Conservation (phyloP, 2,888 invertebrate species). For the Pelosia muscerda region DNA sequence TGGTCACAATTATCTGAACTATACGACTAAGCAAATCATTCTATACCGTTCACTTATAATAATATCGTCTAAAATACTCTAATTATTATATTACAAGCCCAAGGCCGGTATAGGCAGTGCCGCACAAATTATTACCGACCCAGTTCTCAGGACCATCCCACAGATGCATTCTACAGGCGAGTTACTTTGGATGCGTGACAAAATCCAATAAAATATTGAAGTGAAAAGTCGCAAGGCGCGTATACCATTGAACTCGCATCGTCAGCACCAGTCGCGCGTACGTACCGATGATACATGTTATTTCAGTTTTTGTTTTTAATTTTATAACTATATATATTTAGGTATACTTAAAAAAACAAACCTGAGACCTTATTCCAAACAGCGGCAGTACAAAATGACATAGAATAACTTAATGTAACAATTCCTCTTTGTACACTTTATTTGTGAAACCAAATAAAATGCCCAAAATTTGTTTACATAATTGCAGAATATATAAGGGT, state of each 20-base stretch:
- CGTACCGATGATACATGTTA: too few species aligned
- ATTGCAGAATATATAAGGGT: neutral
- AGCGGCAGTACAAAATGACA: too few species aligned
- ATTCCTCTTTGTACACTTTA: too few species aligned
- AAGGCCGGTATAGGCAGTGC: conserved; percentile 26
- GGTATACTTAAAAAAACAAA: too few species aligned
- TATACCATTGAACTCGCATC: too few species aligned
- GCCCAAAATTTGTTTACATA: neutral
- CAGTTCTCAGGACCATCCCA: conserved; percentile 66
- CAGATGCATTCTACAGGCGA: conserved; percentile 57
- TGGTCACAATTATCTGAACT: neutral
- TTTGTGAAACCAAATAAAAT: too few species aligned
- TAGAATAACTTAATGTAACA: too few species aligned
- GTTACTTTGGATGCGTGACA: conserved; percentile 2
- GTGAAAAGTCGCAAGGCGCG: too few species aligned
- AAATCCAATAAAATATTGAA: conserved; percentile 5
- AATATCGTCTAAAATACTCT: conserved; percentile 30
- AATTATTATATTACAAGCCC: conserved; percentile 36
- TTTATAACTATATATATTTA: too few species aligned
- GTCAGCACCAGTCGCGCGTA: too few species aligned
- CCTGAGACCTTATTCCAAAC: too few species aligned
- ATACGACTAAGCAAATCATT: neutral
- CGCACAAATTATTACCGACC: conserved; percentile 53
- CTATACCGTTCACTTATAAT: conserved; percentile 12
- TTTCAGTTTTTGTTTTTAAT: too few species aligned